phyloP scores from a whole-genome alignment of 2,113 vertebrate species.

The Spermophilus dauricus region DNA sequence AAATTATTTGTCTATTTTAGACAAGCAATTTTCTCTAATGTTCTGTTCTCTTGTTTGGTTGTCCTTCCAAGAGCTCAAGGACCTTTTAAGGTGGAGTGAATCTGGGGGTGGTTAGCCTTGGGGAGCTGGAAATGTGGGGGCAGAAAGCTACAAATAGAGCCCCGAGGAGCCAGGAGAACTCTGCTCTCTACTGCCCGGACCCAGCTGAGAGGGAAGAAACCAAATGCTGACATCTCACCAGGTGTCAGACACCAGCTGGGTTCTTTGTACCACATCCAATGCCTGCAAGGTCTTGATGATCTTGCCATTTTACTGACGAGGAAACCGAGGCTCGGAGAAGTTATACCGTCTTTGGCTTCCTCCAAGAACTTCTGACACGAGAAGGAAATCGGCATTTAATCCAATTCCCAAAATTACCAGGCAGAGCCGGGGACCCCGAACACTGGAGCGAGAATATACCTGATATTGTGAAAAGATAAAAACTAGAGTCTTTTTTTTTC shows the following conservation, averaged over 20 bases:
- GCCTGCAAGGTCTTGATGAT: background rate
- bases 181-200: background rate
- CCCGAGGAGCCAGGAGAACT: background rate
- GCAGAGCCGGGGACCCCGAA: background rate
- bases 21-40: constrained; percentile 82
- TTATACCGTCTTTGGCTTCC: background rate
- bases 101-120: background rate
- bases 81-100: constrained; percentile 63
- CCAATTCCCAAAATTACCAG: background rate
- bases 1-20: constrained; percentile 79
- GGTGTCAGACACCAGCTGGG: background rate
- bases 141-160: no score
- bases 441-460: background rate
- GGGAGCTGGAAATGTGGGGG: background rate
- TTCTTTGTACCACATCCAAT: background rate
- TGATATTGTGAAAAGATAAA: constrained; percentile 33
- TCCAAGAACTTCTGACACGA: constrained; percentile 1
- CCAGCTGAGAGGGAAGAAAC: background rate
- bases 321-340: constrained; percentile 44
- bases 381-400: background rate
- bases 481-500: background rate
- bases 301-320: background rate
- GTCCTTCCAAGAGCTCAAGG: constrained; percentile 79
- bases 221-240: fast-evolving
- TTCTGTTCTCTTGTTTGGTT: constrained; percentile 74